These are phyloP conservation scores for Agriopis marginaria DNA, from an alignment of 2,888 invertebrate species.

Conservation along the genomic window DNA sequence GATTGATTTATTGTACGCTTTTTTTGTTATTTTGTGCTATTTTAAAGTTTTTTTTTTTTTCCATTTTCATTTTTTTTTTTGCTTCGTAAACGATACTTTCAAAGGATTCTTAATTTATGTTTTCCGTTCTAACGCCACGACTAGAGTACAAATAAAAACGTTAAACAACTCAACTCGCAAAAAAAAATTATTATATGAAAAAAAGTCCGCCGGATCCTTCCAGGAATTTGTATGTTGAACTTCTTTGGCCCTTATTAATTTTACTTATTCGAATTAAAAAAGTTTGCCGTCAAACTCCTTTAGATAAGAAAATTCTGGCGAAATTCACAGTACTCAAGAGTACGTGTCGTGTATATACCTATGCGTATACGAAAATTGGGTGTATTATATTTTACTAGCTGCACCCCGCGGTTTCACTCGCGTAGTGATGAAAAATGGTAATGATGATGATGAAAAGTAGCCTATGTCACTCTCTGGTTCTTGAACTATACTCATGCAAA, in stretches of 20 bases:
- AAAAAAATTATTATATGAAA: background rate
- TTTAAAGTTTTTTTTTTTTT: background rate
- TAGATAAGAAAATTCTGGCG: constrained; percentile 20
- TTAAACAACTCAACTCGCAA: background rate
- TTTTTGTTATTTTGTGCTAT: background rate
- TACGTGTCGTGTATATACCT: background rate
- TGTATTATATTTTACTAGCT: background rate
- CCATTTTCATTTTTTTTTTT: too few species aligned
- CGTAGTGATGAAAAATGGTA: too few species aligned
- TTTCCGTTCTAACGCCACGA: background rate
- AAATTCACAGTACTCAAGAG: background rate
- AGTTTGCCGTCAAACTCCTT: constrained; percentile 13
- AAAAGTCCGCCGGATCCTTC: constrained; percentile 13
- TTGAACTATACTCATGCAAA: too few species aligned
- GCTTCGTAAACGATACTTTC: too few species aligned
- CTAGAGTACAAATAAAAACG: background rate
- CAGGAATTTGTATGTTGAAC: constrained; percentile 7
- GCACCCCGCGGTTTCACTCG: too few species aligned
- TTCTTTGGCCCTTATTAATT: constrained; percentile 31
- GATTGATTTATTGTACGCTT: background rate
- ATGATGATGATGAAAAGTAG: too few species aligned
- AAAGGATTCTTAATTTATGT: background rate
- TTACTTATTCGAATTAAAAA: constrained; percentile 33
- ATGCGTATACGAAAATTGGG: too few species aligned
- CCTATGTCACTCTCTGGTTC: too few species aligned